Evolutionary conservation across 1,140 invertebrate genomes (phyloP).

Genomic region (Saxidomus purpurata): DNA sequence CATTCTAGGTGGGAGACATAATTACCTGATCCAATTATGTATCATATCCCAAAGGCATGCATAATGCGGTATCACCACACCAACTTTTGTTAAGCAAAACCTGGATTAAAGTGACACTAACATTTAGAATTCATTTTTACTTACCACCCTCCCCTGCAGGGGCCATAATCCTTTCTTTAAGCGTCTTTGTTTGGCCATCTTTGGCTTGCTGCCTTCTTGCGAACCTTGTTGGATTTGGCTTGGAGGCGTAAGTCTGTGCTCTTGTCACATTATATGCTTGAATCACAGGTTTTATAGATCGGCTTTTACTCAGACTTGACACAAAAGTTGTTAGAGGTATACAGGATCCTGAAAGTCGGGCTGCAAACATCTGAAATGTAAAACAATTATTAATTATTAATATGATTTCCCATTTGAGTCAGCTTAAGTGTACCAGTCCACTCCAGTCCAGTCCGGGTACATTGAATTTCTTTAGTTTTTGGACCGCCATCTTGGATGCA

Average conservation of each 20-base stretch:
- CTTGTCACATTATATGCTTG: constrained; percentile 64
- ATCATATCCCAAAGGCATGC: too few species aligned
- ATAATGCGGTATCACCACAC: too few species aligned
- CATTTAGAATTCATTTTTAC: background rate
- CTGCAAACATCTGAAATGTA: constrained; percentile 70
- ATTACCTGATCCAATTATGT: too few species aligned
- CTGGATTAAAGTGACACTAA: too few species aligned
- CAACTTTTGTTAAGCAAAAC: too few species aligned
- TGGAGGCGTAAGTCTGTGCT: constrained; percentile 75
- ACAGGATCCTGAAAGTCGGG: constrained; percentile 59
- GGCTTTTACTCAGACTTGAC: constrained; percentile 66
- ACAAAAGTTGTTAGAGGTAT: constrained; percentile 80
- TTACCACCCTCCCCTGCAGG: constrained; percentile 88
- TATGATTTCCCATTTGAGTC: too few species aligned
- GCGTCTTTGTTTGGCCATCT: constrained; percentile 74
- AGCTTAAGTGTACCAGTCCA: too few species aligned
- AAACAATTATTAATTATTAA: background rate
- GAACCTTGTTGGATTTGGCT: constrained; percentile 68
- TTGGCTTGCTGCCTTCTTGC: background rate
- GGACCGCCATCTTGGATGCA: too few species aligned
- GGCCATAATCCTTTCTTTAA: constrained; percentile 87
- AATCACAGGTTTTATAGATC: constrained; percentile 47
- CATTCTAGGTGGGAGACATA: too few species aligned
- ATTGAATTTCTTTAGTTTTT: too few species aligned
- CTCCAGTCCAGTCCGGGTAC: too few species aligned